A percentile compares a stretch with the other conserved stretches of the same genome.
These are phyloP conservation scores for Garrulus glandarius DNA, from an alignment of 2,797 vertebrate genomes.

Conservation along the genomic window DNA sequence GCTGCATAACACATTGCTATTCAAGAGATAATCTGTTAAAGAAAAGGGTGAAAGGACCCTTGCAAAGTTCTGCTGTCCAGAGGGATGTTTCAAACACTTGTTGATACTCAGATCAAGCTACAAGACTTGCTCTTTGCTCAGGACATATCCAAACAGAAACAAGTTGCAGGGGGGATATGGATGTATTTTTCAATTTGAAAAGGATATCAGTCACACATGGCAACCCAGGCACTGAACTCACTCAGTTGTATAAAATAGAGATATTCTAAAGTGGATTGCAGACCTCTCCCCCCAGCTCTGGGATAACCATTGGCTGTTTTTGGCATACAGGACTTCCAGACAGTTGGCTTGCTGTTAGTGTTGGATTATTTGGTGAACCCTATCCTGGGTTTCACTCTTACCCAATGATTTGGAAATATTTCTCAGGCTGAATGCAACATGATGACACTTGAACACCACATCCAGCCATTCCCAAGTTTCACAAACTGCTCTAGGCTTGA, in stretches of 20 bases:
- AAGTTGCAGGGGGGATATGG: not conserved
- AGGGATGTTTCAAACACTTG: not conserved
- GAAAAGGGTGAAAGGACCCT: not conserved
- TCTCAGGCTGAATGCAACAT: not conserved
- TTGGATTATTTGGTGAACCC: not conserved
- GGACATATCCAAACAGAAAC: not conserved
- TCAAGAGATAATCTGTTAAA: not conserved
- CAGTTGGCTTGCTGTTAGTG: not conserved
- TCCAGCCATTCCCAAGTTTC: not conserved
- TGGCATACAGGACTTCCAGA: not conserved
- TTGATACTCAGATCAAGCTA: not conserved
- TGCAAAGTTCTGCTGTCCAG: not conserved
- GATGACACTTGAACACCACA: not conserved
- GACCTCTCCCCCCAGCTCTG: not conserved
- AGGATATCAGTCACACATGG: not conserved
- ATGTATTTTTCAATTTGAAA: not conserved
- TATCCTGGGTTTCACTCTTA: not conserved
- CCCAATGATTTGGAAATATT: not conserved
- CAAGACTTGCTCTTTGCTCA: not conserved
- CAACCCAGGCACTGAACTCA: not conserved
- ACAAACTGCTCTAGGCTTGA: not conserved
- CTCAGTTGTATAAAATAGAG: not conserved
- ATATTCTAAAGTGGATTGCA: not conserved
- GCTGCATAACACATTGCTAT: not conserved
- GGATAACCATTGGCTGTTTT: not conserved